Evolutionary conservation across 2,888 invertebrate genomes (phyloP).

Genomic region (Nymphalis urticae): DNA sequence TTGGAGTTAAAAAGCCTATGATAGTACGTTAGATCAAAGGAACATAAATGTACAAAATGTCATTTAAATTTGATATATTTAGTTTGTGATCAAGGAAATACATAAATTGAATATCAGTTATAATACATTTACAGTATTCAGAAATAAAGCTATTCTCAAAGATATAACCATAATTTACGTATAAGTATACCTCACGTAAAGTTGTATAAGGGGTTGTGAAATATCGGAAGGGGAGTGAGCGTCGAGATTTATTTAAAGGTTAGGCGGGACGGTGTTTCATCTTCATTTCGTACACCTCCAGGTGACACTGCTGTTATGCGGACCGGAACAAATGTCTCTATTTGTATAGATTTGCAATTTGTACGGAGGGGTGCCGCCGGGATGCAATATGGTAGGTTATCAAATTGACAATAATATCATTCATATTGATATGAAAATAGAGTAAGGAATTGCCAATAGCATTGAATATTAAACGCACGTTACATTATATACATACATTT

Average conservation of each 20-base stretch:
- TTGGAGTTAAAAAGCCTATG: too few species aligned
- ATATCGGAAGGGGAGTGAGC: constrained; percentile 32
- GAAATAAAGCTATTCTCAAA: not conserved
- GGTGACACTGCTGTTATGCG: constrained; percentile 44
- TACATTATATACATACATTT: not conserved
- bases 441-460: constrained; percentile 8
- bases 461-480: not conserved
- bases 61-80: too few species aligned
- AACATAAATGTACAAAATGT: too few species aligned
- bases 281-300: constrained; percentile 49
- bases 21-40: too few species aligned
- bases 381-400: constrained; percentile 30
- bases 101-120: too few species aligned
- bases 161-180: not conserved
- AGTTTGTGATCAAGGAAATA: too few species aligned
- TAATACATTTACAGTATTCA: not conserved
- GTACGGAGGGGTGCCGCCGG: constrained; percentile 28
- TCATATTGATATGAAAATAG: constrained; percentile 12
- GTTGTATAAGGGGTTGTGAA: constrained; percentile 34
- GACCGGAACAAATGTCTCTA: constrained; percentile 51
- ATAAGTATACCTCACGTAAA: constrained; percentile 15
- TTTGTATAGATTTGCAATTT: constrained; percentile 56
- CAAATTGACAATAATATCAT: constrained; percentile 30
- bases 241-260: constrained; percentile 50
- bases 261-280: constrained; percentile 45